phyloP scores from a whole-genome alignment of 2,113 vertebrate genomes.

The Acanthisitta chloris region DNA sequence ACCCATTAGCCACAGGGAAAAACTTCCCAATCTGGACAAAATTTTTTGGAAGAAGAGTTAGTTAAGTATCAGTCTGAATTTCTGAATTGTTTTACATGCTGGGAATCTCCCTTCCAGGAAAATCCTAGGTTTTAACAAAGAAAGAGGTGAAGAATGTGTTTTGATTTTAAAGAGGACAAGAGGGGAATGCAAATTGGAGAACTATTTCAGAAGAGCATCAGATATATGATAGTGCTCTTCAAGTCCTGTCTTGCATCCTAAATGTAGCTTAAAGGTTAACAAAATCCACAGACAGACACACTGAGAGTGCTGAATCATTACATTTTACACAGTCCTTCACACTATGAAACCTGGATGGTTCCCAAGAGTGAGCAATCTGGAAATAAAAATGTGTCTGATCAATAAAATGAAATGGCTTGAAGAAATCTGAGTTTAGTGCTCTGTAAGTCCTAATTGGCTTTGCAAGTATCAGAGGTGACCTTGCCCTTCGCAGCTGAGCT shows the following conservation, averaged over 20 bases:
- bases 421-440: constrained; percentile 36
- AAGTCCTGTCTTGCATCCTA: background rate
- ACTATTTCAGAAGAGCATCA: background rate
- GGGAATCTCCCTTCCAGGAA: background rate
- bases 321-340: constrained; percentile 38
- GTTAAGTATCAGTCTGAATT: background rate
- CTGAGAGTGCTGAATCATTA: constrained; percentile 17
- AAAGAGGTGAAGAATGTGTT: background rate
- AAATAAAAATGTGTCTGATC: constrained; percentile 45
- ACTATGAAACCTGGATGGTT: constrained; percentile 21
- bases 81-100: background rate
- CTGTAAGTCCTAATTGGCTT: background rate
- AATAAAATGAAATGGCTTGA: constrained; percentile 56
- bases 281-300: background rate
- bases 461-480: background rate
- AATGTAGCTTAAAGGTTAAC: constrained; percentile 20
- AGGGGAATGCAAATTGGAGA: background rate
- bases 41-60: background rate
- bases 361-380: constrained; percentile 30
- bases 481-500: background rate
- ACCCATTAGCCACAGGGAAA: background rate
- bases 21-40: background rate
- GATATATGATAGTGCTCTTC: background rate
- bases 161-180: background rate
- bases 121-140: background rate